phyloP scores from a whole-genome alignment of 1,140 invertebrate genomes.

The Aphelenchoides avenae region DNA sequence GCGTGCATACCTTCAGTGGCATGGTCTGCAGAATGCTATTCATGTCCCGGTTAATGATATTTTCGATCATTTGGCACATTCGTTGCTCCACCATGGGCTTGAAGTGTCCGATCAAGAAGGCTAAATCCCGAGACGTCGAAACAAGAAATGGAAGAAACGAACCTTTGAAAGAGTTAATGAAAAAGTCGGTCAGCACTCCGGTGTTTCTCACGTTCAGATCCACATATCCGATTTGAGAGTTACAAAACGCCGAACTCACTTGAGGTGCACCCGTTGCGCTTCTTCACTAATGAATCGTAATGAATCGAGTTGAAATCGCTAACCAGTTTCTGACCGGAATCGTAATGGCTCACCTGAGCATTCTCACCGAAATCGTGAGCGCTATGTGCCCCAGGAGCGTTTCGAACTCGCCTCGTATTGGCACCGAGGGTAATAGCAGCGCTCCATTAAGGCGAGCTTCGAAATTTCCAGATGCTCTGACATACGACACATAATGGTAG shows the following conservation, averaged over 20 bases:
- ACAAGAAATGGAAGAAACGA: constrained; percentile 3
- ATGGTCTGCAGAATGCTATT: constrained; percentile 55
- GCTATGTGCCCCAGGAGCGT: constrained; percentile 53
- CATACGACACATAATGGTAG: constrained; percentile 7
- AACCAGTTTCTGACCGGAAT: background rate
- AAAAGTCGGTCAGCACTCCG: constrained; percentile 58
- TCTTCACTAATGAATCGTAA: constrained; percentile 45
- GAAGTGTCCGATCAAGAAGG: constrained; percentile 54
- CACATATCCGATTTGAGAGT: constrained; percentile 55
- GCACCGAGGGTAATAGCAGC: constrained; percentile 55
- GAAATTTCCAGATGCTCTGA: constrained; percentile 53
- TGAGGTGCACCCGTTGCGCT: constrained; percentile 50
- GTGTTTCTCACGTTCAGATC: constrained; percentile 58
- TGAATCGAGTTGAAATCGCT: constrained; percentile 10
- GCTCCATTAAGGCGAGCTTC: constrained; percentile 52
- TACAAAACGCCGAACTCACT: constrained; percentile 50
- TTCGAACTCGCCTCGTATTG: constrained; percentile 54
- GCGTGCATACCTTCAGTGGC: constrained; percentile 51
- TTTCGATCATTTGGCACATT: constrained; percentile 59
- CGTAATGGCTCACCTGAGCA: constrained; percentile 43
- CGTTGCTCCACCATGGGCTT: constrained; percentile 57
- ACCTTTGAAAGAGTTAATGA: constrained; percentile 58
- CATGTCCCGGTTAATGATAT: constrained; percentile 56
- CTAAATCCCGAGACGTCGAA: constrained; percentile 13
- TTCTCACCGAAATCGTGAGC: constrained; percentile 52